Percentiles rank a stretch among this genome's conserved stretches.
Conservation (phyloP, 2,797 vertebrate genomes). For the Percopsis omiscomaycus region DNA sequence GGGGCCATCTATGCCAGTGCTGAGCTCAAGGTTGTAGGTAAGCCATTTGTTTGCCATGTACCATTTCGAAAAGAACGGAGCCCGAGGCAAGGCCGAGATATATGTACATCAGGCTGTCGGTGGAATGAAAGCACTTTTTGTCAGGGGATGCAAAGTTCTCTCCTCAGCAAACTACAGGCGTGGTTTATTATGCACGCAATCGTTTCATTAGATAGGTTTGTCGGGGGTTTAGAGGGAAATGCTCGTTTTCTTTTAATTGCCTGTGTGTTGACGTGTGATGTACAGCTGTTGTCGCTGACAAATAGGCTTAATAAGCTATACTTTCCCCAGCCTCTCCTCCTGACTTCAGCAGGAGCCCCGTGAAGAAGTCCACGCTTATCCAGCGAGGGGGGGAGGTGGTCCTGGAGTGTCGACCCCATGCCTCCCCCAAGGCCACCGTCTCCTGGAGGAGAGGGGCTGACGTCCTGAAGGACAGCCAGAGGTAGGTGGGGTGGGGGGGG, state of each 20-base stretch:
- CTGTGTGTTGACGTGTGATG: constrained; percentile 52
- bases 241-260: constrained; percentile 38
- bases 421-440: constrained; percentile 81
- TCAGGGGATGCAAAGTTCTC: not conserved
- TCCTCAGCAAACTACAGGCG: constrained; percentile 16
- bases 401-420: constrained; percentile 80
- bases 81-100: constrained; percentile 3
- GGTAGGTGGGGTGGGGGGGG: constrained; percentile 64
- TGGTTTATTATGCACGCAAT: constrained; percentile 46
- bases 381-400: constrained; percentile 83
- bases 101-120: constrained; percentile 9
- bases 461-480: constrained; percentile 71
- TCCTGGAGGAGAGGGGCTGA: constrained; percentile 81
- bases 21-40: constrained; percentile 81
- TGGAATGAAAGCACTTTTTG: constrained; percentile 11
- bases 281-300: constrained; percentile 28
- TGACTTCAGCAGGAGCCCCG: constrained; percentile 80
- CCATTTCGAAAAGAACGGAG: constrained; percentile 16
- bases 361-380: constrained; percentile 81
- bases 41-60: constrained; percentile 33
- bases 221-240: constrained; percentile 20
- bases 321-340: constrained; percentile 80
- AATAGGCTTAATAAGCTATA: constrained; percentile 32
- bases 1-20: constrained; percentile 74
- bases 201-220: constrained; percentile 35